These are phyloP conservation scores for Chloebia gouldiae DNA, from an alignment of 2,113 vertebrate species.

Conservation along the genomic window DNA sequence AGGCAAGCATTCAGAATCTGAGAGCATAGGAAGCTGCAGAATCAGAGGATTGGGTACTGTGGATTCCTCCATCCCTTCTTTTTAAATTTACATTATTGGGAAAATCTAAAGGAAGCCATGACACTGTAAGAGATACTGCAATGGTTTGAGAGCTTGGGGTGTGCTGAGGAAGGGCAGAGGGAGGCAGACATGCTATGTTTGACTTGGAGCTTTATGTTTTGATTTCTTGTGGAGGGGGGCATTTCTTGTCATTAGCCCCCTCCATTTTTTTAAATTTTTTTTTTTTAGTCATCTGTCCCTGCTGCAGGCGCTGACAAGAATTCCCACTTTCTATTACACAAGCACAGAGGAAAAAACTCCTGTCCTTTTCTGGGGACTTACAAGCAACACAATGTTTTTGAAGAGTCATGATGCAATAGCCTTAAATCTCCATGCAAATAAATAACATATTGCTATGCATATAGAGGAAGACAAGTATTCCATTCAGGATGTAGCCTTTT, in stretches of 20 bases:
- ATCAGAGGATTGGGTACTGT: not conserved
- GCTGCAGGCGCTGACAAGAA: not conserved
- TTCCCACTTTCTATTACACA: not conserved
- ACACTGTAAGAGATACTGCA: not conserved
- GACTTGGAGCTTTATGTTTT: not conserved
- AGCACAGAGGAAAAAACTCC: not conserved
- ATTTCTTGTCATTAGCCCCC: no score
- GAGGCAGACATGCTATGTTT: not conserved
- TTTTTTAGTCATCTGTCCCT: not conserved
- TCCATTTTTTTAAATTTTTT: not conserved
- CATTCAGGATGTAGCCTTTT: not conserved
- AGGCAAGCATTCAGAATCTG: not conserved
- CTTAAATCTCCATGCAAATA: not conserved
- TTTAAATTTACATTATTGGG: not conserved
- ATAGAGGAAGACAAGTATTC: not conserved
- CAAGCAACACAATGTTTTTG: not conserved
- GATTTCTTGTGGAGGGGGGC: fast-evolving
- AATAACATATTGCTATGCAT: not conserved
- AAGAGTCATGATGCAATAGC: not conserved
- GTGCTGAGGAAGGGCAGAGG: not conserved
- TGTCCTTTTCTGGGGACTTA: not conserved
- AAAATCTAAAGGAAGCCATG: not conserved
- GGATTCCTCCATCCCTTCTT: not conserved
- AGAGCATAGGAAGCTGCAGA: not conserved
- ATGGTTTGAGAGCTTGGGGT: not conserved